Evolutionary conservation across 2,113 vertebrate species (phyloP), one percentile per base, ranked within the genome.

Genomic region (Mirounga angustirostris): DNA sequence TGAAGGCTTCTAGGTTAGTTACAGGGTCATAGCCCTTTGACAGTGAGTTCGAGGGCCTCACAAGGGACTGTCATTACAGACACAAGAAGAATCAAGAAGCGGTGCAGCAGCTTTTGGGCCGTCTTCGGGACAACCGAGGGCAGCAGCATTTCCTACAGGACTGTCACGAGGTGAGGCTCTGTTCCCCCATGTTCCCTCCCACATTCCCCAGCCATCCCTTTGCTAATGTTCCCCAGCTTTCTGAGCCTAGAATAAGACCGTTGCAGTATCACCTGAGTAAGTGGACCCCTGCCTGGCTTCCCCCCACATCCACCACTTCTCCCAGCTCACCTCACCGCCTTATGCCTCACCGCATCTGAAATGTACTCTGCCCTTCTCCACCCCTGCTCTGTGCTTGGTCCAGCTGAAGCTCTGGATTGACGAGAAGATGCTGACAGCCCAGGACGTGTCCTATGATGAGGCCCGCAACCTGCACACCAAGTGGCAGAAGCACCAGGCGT

Each of bases 401-500:
- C 95, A 99, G 99, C 99, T 99, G 83, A 99, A 99, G 7, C 98
- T 99, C 89, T 99, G 99, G 99, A 99, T 99, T 93, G 99, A 99
- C 4, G 99, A 99, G 98, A 99, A 99, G 98, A 99, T 99, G 99
- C 98, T 99, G 93, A 99, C 99, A 0, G 99, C 99, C 65, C 99
- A 99, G 97, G 99, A 99, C 89, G 99, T 99, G 99, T 99, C 99
- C 15, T 99, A 99, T 1, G 99, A 99, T 0, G 99, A 99, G 98
- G 99, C 99, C 88, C 99, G 99, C 86, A 99, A 99, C 98, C 99
- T 99, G 94, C 99, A 99, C 98, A 99, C 99, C 98, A 99, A 99
- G 97, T 99, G 99, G 99, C 99, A 99, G 98, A 99, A 99, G 89
- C 99, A 99, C 98, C 99, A 99, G 98, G 99, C 99, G 8, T 99